Conservation (phyloP, 1,140 invertebrate species). For the Leptoteleia sp. region DNA sequence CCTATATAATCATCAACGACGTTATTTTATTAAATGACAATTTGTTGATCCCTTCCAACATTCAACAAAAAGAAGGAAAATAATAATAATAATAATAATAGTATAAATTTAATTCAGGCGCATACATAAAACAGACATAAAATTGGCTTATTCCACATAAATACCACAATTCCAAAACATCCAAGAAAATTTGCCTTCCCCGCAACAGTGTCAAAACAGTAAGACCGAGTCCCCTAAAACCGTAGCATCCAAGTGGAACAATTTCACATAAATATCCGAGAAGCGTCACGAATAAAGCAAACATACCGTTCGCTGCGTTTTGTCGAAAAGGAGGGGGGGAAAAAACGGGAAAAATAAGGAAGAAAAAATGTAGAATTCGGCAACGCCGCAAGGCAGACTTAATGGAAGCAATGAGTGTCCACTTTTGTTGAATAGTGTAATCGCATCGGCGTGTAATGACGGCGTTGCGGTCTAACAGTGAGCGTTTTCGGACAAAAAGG, state of each 20-base stretch:
- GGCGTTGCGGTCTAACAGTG: constrained; percentile 60
- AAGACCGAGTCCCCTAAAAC: constrained; percentile 21
- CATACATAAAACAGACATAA: neutral
- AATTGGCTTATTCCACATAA: neutral
- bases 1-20: too few species aligned
- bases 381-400: constrained; percentile 25
- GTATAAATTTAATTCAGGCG: constrained; percentile 15
- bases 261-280: constrained; percentile 13
- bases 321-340: too few species aligned
- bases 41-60: too few species aligned
- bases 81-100: too few species aligned
- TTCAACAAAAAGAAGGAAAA: too few species aligned
- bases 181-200: constrained; percentile 7
- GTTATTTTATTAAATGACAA: too few species aligned
- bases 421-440: constrained; percentile 61
- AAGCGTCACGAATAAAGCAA: constrained; percentile 33
- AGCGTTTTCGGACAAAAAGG: constrained; percentile 68
- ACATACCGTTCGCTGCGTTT: constrained; percentile 23
- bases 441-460: constrained; percentile 42
- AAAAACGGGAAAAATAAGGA: too few species aligned
- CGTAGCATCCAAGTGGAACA: constrained; percentile 1
- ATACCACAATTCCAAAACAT: neutral
- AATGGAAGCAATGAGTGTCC: constrained; percentile 57
- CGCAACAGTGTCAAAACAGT: neutral
- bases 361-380: constrained; percentile 30